Conservation (phyloP, 1,140 invertebrate species). For the Drosophila carrolli region DNA sequence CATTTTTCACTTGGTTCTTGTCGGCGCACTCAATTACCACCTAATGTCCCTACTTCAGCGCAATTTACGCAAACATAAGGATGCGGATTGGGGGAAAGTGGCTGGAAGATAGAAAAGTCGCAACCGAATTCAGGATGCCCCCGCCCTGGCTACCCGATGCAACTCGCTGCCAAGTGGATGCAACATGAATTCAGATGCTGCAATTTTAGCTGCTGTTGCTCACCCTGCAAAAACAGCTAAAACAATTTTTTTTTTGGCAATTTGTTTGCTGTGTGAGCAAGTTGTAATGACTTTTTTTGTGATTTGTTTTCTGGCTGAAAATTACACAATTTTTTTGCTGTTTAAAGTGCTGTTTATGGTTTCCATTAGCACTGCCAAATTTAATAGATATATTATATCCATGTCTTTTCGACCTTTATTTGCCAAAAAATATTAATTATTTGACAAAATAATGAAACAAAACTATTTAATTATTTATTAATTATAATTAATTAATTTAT, state of each 20-base stretch:
- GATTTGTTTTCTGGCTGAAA: slow-evolving; percentile 20
- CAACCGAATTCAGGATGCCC: slow-evolving; percentile 16
- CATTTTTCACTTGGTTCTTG: slow-evolving; percentile 56
- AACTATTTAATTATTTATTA: no score
- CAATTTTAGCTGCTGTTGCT: slow-evolving; percentile 24
- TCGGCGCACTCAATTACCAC: slow-evolving; percentile 71
- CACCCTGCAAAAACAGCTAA: slow-evolving; percentile 19
- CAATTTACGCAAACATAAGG: slow-evolving; percentile 73
- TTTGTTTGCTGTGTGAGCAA: slow-evolving; percentile 45
- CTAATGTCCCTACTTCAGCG: slow-evolving; percentile 74
- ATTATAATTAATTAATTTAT: no score
- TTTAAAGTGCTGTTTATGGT: slow-evolving; percentile 30
- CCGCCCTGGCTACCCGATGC: neutral
- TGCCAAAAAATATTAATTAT: no score
- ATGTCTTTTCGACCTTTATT: no score
- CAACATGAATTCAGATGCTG: slow-evolving; percentile 48
- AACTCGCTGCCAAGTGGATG: slow-evolving; percentile 6
- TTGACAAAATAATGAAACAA: no score
- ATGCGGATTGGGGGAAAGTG: slow-evolving; percentile 4
- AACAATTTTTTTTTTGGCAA: slow-evolving; percentile 32
- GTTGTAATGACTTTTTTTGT: slow-evolving; percentile 63
- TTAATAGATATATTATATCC: no score
- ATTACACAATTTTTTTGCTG: slow-evolving; percentile 26
- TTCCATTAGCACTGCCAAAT: neutral
- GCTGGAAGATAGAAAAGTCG: slow-evolving; percentile 1